Conservation (phyloP, 2,113 vertebrate genomes). For the Tenrec ecaudatus region DNA sequence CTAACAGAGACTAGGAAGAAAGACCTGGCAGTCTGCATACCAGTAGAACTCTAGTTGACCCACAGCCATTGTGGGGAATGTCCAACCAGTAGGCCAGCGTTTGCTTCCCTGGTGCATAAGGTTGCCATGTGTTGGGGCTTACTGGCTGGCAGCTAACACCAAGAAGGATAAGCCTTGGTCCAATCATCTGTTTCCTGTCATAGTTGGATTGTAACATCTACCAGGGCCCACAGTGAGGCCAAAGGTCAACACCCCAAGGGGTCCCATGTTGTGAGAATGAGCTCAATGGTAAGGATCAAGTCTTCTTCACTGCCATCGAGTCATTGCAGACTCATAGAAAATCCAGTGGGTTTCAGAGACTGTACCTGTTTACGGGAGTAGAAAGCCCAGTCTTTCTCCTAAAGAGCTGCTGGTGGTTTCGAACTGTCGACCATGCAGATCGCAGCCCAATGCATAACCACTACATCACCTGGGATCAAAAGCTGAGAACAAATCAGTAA, state of each 20-base stretch:
- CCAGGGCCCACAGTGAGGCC: background rate
- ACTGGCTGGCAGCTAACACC: background rate
- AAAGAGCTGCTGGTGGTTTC: no score
- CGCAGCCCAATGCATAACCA: no score
- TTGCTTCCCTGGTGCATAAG: background rate
- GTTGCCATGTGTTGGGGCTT: background rate
- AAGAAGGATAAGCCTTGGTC: background rate
- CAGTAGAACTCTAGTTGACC: background rate
- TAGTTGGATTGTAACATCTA: background rate
- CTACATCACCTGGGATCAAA: background rate
- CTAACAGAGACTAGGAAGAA: background rate
- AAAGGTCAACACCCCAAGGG: background rate
- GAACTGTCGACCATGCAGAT: no score
- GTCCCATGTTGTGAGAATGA: background rate
- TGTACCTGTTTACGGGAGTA: no score
- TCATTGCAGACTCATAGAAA: no score
- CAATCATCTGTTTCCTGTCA: no score
- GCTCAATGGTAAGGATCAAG: background rate
- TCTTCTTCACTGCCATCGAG: no score
- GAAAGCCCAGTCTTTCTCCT: no score
- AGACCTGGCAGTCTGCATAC: background rate
- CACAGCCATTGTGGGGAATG: background rate
- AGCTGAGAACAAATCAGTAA: constrained; percentile 67
- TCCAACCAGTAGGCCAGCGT: background rate
- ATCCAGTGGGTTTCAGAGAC: no score